Conservation (phyloP, 2,888 invertebrate species). For the Orgyia antiqua region DNA sequence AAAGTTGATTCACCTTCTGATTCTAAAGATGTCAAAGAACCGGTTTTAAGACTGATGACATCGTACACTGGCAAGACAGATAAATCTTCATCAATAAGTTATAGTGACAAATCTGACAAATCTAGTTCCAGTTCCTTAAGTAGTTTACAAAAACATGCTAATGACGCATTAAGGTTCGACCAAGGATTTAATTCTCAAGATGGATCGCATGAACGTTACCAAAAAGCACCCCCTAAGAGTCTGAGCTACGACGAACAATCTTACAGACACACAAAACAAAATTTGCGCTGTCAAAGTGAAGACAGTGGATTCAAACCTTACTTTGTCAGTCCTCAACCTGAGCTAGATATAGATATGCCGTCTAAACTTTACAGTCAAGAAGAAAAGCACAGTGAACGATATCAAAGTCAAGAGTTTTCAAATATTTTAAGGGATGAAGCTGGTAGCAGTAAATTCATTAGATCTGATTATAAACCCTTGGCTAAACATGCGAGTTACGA, state of each 20-base stretch:
- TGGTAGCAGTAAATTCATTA: slow-evolving; percentile 53
- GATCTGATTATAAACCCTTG: slow-evolving; percentile 77
- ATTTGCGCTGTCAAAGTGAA: slow-evolving; percentile 79
- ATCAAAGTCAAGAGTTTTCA: slow-evolving; percentile 82
- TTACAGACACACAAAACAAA: slow-evolving; percentile 66
- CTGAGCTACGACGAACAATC: slow-evolving; percentile 69
- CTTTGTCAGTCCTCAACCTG: slow-evolving; percentile 64
- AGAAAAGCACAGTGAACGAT: slow-evolving; percentile 80
- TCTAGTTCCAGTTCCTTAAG: slow-evolving; percentile 73
- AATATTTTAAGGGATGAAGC: slow-evolving; percentile 61
- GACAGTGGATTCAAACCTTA: slow-evolving; percentile 71
- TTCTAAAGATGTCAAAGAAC: slow-evolving; percentile 38
- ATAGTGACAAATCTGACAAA: slow-evolving; percentile 71
- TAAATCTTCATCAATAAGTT: slow-evolving; percentile 73
- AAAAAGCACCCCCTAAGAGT: slow-evolving; percentile 67
- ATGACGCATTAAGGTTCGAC: slow-evolving; percentile 58
- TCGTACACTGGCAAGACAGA: slow-evolving; percentile 53
- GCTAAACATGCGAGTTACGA: slow-evolving; percentile 82
- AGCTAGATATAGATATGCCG: slow-evolving; percentile 77
- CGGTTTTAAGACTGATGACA: slow-evolving; percentile 52
- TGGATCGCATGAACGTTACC: slow-evolving; percentile 51
- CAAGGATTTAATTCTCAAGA: slow-evolving; percentile 50
- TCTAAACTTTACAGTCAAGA: slow-evolving; percentile 79
- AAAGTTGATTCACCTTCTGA: slow-evolving; percentile 36
- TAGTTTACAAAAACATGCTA: slow-evolving; percentile 66